Conservation (phyloP, 2,888 invertebrate genomes). For the Sinopyrophorus schimmeli region DNA sequence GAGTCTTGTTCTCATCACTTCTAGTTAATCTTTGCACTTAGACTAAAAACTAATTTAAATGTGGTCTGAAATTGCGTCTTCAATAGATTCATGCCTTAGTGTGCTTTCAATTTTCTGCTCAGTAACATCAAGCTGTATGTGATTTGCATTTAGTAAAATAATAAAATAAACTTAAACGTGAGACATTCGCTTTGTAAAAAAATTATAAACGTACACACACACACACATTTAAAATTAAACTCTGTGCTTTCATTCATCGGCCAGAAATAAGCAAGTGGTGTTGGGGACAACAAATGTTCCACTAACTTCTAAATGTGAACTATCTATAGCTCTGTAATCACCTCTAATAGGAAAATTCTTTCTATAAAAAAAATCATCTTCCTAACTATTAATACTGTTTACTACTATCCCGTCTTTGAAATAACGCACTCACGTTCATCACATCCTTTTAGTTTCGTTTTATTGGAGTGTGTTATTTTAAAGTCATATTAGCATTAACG, state of each 20-base stretch:
- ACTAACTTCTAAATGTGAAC: conserved; percentile 24
- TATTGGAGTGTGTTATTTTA: conserved; percentile 22
- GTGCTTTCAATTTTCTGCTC: conserved; percentile 29
- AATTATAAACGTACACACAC: conserved; percentile 2
- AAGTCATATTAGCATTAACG: conserved; percentile 17
- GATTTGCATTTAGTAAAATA: conserved; percentile 32
- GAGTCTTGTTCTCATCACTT: conserved; percentile 28
- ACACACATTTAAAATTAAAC: neutral
- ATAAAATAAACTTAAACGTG: conserved; percentile 10
- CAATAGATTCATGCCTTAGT: conserved; percentile 25
- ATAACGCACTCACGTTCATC: conserved; percentile 14
- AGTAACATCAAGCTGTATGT: conserved; percentile 31
- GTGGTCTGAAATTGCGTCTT: conserved; percentile 24
- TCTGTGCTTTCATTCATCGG: conserved; percentile 13
- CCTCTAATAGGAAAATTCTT: conserved; percentile 25
- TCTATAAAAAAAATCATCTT: conserved; percentile 25
- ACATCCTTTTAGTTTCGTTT: conserved; percentile 15
- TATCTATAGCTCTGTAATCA: conserved; percentile 28
- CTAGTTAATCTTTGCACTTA: conserved; percentile 31
- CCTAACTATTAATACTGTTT: conserved; percentile 28
- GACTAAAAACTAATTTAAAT: conserved; percentile 27
- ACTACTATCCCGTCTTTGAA: conserved; percentile 25
- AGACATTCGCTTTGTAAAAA: conserved; percentile 17
- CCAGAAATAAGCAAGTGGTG: conserved; percentile 7
- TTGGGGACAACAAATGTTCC: conserved; percentile 11